A percentile compares a stretch with the other conserved stretches of the same genome.
Conservation (phyloP, 2,113 vertebrate species). For the Mesoclemmys tuberculata region DNA sequence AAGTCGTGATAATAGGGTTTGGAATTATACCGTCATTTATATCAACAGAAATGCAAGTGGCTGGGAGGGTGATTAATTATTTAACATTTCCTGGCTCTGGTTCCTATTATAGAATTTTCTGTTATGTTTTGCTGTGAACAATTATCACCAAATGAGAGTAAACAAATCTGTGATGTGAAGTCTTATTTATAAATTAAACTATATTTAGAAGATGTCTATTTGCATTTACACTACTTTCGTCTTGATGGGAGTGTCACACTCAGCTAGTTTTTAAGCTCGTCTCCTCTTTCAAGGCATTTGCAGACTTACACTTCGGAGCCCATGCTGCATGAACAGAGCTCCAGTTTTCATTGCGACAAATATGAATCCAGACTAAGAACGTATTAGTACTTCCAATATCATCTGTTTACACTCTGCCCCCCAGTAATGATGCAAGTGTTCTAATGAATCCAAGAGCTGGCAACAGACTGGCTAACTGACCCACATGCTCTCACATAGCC, state of each 20-base stretch:
- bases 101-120: conserved; percentile 87
- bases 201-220: conserved; percentile 63
- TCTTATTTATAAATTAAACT: conserved; percentile 77
- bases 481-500: background rate
- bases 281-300: conserved; percentile 20
- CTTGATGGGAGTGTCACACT: conserved; percentile 20
- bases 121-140: conserved; percentile 86
- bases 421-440: background rate
- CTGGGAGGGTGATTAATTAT: conserved; percentile 88
- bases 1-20: conserved; percentile 89
- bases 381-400: background rate
- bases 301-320: conserved; percentile 41
- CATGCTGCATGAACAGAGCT: background rate
- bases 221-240: conserved; percentile 44
- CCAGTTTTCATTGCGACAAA: conserved; percentile 43
- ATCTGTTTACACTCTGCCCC: conserved; percentile 9
- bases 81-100: conserved; percentile 87
- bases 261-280: conserved; percentile 49
- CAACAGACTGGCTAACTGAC: background rate
- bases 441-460: conserved; percentile 4
- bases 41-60: conserved; percentile 85
- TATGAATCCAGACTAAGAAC: conserved; percentile 32
- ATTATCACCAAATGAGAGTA: conserved; percentile 84
- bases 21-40: conserved; percentile 87
- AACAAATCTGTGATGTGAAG: conserved; percentile 76